These are phyloP conservation scores for Heliconius melpomene DNA, from an alignment of 1,140 invertebrate species.

Conservation along the genomic window DNA sequence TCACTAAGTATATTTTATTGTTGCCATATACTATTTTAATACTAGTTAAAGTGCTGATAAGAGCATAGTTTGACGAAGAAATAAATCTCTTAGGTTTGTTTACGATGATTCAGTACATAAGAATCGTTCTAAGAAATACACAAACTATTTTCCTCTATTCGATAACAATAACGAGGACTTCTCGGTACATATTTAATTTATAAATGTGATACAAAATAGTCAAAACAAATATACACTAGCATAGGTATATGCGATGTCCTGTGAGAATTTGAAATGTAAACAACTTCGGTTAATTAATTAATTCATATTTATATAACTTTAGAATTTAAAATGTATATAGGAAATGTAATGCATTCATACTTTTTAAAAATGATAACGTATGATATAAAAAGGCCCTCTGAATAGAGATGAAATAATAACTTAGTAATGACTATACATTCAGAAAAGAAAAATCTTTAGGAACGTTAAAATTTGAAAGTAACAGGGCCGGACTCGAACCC, in stretches of 20 bases:
- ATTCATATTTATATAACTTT: not conserved
- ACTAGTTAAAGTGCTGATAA: not conserved
- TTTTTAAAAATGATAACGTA: too few species aligned
- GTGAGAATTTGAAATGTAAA: not conserved
- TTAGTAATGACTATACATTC: too few species aligned
- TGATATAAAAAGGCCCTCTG: too few species aligned
- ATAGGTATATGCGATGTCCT: not conserved
- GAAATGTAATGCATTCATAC: not conserved
- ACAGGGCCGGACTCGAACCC: too few species aligned
- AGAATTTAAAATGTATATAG: not conserved
- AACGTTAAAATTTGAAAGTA: too few species aligned
- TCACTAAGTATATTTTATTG: too few species aligned
- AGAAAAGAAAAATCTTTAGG: too few species aligned
- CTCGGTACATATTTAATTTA: not conserved
- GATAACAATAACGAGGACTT: not conserved
- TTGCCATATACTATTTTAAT: too few species aligned
- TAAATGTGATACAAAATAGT: not conserved
- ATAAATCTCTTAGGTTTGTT: constrained; percentile 2
- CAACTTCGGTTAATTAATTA: not conserved
- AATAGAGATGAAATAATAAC: too few species aligned
- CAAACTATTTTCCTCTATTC: constrained; percentile 23
- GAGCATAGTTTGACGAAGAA: not conserved
- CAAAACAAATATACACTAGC: not conserved
- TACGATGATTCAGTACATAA: not conserved
- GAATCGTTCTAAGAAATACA: constrained; percentile 20